Evolutionary conservation across 1,140 invertebrate genomes (phyloP), one percentile per base, ranked within the genome.

Genomic region (Drosophila nigrodunni): DNA sequence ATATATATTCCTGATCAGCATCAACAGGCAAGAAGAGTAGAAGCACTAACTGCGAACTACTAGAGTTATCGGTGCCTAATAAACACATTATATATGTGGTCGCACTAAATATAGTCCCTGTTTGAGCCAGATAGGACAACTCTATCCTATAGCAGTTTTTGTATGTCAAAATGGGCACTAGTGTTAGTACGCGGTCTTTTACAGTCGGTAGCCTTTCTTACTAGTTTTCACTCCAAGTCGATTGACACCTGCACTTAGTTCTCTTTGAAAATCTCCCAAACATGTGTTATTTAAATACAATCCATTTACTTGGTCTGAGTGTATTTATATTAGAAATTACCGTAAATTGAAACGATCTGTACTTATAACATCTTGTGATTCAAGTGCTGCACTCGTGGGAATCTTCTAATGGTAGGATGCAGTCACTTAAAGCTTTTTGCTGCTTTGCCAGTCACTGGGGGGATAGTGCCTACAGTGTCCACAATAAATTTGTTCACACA

Each of bases 401-500:
- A 77, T 34, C 64, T 43, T 41, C 46, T 54, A 58, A 64, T 25
- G 64, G 25, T 47, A 74, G 71, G 70, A 77, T 74, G 64, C 54
- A 65, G 64, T 41, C 71, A 69, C 71, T 77, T 77, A 46, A 71
- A 44, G 50, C 11, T 35, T n/a, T 41, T 59, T 43, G 52, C 7
- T 57, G 7, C 44, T 37, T 47, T 13, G 62, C 25, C 6, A 15
- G 49, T 10, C 0, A 25, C 7, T 30, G 41, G 50, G 25, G n/a
- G 37, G 58, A 7, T 47, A n/a, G 55, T 30, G 13, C 13, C 37
- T 39, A n/a, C 55, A 35, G 34, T 68, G 65, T 60, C 55, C 65
- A 69, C 65, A 41, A 69, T 74, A 74, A 74, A 66, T 64, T 60
- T 65, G 65, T 80, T 81, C 73, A 66, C 76, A 77, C 76, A 82